Evolutionary conservation across 1,140 invertebrate genomes (phyloP).

Genomic region (Teleogryllus occipitalis): DNA sequence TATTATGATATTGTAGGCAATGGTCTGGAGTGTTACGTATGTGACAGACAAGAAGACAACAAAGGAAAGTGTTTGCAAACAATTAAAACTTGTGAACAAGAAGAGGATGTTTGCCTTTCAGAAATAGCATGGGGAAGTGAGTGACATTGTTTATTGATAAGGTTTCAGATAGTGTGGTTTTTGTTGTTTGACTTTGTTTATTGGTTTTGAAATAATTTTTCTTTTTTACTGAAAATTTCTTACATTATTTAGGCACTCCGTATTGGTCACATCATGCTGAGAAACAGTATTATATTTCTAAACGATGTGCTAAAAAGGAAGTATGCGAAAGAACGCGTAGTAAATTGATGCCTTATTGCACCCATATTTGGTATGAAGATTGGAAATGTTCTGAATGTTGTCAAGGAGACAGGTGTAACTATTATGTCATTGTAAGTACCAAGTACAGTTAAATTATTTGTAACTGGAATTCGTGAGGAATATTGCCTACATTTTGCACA

Average conservation of each 20-base stretch:
- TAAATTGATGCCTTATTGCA: slow-evolving; percentile 68
- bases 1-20: slow-evolving; percentile 38
- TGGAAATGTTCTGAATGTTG: slow-evolving; percentile 97
- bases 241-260: slow-evolving; percentile 58
- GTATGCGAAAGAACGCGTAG: slow-evolving; percentile 63
- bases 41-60: slow-evolving; percentile 85
- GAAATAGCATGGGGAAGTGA: slow-evolving; percentile 83
- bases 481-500: background rate
- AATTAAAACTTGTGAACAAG: slow-evolving; percentile 79
- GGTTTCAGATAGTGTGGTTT: background rate
- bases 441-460: background rate
- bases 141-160: slow-evolving; percentile 31
- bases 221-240: slow-evolving; percentile 7
- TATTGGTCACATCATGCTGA: slow-evolving; percentile 90
- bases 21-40: slow-evolving; percentile 90
- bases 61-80: slow-evolving; percentile 88
- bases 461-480: background rate
- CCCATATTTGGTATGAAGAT: slow-evolving; percentile 95
- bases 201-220: slow-evolving; percentile 6
- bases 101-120: slow-evolving; percentile 79
- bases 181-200: background rate
- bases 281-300: slow-evolving; percentile 92
- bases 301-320: slow-evolving; percentile 74
- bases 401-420: slow-evolving; percentile 93
- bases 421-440: slow-evolving; percentile 86